These are phyloP conservation scores for Karalla daura DNA, from an alignment of 2,797 vertebrate species.

Conservation along the genomic window DNA sequence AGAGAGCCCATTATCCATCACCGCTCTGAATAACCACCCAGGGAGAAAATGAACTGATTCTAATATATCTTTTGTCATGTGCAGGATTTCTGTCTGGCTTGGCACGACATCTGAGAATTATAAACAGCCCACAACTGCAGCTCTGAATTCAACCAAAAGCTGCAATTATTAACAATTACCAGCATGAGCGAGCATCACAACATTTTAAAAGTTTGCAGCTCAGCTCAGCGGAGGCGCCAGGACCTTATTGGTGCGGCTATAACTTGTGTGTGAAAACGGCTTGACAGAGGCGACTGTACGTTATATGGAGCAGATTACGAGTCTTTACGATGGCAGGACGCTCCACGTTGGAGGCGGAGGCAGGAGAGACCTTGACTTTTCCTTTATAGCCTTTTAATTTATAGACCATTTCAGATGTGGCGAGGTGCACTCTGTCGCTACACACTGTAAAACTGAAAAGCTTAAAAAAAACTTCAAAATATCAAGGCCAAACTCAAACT, in stretches of 20 bases:
- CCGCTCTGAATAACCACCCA: conserved; percentile 44
- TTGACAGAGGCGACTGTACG: conserved; percentile 30
- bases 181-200: not conserved
- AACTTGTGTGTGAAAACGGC: conserved; percentile 40
- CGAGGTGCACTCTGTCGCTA: conserved; percentile 39
- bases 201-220: not conserved
- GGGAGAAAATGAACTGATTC: conserved; percentile 51
- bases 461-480: too few species aligned
- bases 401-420: conserved; percentile 59
- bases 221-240: not conserved
- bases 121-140: conserved; percentile 26
- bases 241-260: not conserved
- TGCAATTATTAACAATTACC: conserved; percentile 37
- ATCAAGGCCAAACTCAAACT: too few species aligned
- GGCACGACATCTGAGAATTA: conserved; percentile 46
- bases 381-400: conserved; percentile 68
- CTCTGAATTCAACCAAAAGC: conserved; percentile 28
- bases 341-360: conserved; percentile 29
- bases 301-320: conserved; percentile 39
- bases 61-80: conserved; percentile 52
- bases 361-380: conserved; percentile 61
- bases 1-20: conserved; percentile 57
- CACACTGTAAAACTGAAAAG: too few species aligned
- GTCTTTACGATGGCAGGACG: conserved; percentile 56
- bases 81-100: conserved; percentile 37